These are phyloP conservation scores for Styela clava DNA, from an alignment of 23 tunicate genomes.

Conservation along the genomic window DNA sequence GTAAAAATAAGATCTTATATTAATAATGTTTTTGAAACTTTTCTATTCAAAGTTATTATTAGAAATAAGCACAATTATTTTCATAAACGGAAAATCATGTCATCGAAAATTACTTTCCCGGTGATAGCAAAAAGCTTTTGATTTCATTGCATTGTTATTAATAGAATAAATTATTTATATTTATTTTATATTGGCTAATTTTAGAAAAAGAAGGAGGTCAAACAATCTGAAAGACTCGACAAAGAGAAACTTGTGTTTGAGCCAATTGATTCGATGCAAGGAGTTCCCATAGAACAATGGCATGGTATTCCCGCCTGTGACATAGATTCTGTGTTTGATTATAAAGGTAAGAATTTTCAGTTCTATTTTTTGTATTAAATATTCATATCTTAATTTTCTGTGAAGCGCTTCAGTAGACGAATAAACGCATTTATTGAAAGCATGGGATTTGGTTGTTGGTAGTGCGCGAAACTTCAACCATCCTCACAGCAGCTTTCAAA, in stretches of 20 bases:
- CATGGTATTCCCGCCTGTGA: slow-evolving; percentile 68
- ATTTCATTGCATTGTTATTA: too few species aligned
- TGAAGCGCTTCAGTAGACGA: too few species aligned
- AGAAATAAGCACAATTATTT: too few species aligned
- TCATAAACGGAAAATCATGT: background rate
- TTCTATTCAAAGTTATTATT: background rate
- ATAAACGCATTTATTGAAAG: too few species aligned
- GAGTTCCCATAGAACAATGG: slow-evolving; percentile 44
- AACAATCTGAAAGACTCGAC: background rate
- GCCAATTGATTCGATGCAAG: slow-evolving; percentile 8
- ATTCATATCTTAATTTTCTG: background rate
- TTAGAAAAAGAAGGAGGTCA: background rate
- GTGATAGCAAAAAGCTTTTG: too few species aligned
- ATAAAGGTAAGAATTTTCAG: slow-evolving; percentile 46
- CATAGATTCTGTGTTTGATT: slow-evolving; percentile 62
- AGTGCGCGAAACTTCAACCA: too few species aligned
- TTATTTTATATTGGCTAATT: background rate
- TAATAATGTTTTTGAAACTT: too few species aligned
- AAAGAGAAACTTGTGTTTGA: background rate
- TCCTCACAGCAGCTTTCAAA: too few species aligned
- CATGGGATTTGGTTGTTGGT: too few species aligned
- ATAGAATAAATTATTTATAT: too few species aligned
- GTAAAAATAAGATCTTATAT: slow-evolving; percentile 16
- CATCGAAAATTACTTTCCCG: too few species aligned
- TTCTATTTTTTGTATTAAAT: background rate